These are phyloP conservation scores for Cryptophagus acutangulus DNA, from an alignment of 2,888 invertebrate genomes.

Conservation along the genomic window DNA sequence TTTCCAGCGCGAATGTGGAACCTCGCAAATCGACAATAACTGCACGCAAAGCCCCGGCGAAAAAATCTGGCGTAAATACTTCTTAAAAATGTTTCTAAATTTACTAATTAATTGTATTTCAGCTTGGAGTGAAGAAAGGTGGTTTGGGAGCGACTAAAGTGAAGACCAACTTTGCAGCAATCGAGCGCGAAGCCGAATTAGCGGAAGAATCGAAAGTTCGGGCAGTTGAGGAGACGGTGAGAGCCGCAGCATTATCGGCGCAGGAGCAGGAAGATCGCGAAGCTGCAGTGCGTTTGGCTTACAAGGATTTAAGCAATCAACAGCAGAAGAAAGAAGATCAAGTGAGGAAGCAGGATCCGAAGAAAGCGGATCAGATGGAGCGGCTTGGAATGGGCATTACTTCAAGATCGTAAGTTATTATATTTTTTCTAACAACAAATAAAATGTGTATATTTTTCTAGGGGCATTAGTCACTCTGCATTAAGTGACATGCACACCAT, in stretches of 20 bases:
- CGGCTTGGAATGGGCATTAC: slow-evolving; percentile 89
- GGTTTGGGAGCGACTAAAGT: slow-evolving; percentile 94
- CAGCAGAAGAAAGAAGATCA: slow-evolving; percentile 70
- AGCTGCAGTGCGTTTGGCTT: slow-evolving; percentile 67
- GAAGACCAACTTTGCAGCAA: slow-evolving; percentile 89
- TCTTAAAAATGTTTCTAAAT: slow-evolving; percentile 4
- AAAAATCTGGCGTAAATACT: slow-evolving; percentile 61
- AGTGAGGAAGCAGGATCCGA: slow-evolving; percentile 67
- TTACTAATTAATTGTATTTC: slow-evolving; percentile 13
- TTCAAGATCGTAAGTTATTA: slow-evolving; percentile 48
- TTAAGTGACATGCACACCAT: slow-evolving; percentile 86
- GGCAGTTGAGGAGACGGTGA: slow-evolving; percentile 46
- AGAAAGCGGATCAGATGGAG: slow-evolving; percentile 83
- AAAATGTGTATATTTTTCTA: slow-evolving; percentile 33
- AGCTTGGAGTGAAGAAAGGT: slow-evolving; percentile 83
- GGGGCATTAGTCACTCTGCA: slow-evolving; percentile 79
- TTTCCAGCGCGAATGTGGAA: slow-evolving; percentile 28
- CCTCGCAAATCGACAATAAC: slow-evolving; percentile 66
- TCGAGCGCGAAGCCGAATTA: slow-evolving; percentile 85
- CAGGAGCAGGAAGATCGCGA: slow-evolving; percentile 65
- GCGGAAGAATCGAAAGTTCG: slow-evolving; percentile 64
- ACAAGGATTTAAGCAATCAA: slow-evolving; percentile 65
- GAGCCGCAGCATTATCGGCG: slow-evolving; percentile 46
- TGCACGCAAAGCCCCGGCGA: slow-evolving; percentile 62
- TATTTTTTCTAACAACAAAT: slow-evolving; percentile 6